phyloP scores from a whole-genome alignment of 2,113 vertebrate genomes.

The Strix uralensis region DNA sequence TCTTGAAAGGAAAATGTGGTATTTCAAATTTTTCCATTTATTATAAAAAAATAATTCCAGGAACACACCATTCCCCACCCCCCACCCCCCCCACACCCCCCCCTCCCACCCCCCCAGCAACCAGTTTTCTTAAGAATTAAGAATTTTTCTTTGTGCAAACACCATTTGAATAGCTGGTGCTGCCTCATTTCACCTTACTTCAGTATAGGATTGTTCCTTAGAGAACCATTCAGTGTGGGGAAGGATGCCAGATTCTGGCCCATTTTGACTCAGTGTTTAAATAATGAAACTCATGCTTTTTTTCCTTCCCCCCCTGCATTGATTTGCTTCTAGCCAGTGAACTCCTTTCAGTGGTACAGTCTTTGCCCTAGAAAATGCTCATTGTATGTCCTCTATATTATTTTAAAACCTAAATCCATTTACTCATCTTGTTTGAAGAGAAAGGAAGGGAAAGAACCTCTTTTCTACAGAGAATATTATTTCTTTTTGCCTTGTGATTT shows the following conservation, averaged over 20 bases:
- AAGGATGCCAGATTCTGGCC: not conserved
- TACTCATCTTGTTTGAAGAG: not conserved
- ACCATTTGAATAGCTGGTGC: not conserved
- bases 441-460: not conserved
- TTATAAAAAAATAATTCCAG: not conserved
- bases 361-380: not conserved
- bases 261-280: not conserved
- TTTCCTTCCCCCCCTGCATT: not conserved
- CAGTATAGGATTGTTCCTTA: not conserved
- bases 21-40: not conserved
- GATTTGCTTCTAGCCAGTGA: not conserved
- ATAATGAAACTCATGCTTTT: not conserved
- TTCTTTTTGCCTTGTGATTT: not conserved
- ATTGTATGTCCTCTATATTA: not conserved
- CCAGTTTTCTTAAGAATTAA: not conserved
- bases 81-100: no score
- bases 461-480: not conserved
- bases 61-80: not conserved
- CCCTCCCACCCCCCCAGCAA: not conserved
- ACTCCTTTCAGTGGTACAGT: not conserved
- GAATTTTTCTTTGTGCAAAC: not conserved
- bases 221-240: not conserved
- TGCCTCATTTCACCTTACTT: not conserved
- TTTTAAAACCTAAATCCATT: not conserved
- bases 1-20: not conserved